A percentile compares a stretch with the other conserved stretches of the same genome.
phyloP scores from a whole-genome alignment of 2,888 invertebrate genomes.

The Limnephilus rhombicus region DNA sequence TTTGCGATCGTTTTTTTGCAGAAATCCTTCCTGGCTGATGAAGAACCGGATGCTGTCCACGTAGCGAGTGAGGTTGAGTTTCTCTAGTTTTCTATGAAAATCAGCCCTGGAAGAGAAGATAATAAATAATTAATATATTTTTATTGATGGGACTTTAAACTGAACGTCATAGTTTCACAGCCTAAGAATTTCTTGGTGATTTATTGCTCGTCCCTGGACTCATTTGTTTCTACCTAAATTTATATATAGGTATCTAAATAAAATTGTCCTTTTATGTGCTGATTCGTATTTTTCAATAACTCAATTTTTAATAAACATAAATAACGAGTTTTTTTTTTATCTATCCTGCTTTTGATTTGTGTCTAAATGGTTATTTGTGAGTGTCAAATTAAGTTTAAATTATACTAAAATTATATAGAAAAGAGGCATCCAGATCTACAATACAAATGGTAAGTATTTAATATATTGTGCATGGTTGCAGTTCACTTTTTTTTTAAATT shows the following conservation, averaged over 20 bases:
- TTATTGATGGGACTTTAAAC: neutral
- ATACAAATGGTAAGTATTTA: neutral
- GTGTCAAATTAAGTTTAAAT: no score
- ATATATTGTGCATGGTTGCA: neutral
- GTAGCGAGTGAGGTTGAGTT: slow-evolving; percentile 56
- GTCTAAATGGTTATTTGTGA: neutral
- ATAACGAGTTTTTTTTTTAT: no score
- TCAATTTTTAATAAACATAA: no score
- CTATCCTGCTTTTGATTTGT: no score
- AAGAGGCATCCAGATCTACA: neutral
- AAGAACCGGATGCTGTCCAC: slow-evolving; percentile 70
- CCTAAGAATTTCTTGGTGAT: no score
- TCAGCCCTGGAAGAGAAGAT: slow-evolving; percentile 59
- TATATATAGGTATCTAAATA: neutral
- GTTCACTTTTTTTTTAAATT: no score
- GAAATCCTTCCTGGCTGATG: slow-evolving; percentile 69
- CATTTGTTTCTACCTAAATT: neutral
- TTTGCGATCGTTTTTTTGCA: slow-evolving; percentile 68
- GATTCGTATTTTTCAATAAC: neutral
- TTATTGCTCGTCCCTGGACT: neutral
- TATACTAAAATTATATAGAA: no score
- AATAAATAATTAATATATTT: neutral
- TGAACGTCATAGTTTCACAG: neutral
- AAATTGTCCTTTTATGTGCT: neutral
- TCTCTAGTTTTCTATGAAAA: slow-evolving; percentile 56